Base-by-base conservation (phyloP, 92 coral and sea anemone genomes). In the Zoanthus sociatus region DNA sequence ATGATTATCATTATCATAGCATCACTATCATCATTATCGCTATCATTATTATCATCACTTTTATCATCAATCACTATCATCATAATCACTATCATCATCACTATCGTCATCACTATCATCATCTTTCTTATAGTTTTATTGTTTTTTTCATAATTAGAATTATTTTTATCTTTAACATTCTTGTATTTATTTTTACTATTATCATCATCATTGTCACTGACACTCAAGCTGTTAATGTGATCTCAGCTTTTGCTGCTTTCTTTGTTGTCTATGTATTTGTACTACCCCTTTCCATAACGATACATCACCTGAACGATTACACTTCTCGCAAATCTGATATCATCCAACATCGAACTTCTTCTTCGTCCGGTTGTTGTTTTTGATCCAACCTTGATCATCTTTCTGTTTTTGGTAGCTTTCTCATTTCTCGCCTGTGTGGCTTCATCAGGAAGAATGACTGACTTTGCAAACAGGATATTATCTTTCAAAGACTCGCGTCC, bases 391-490 rank as follows among this genome's bases (percentile, higher is more conserved):
- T 81, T 42, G 37, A 81, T 67, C 7, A 66, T 6, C 11, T 58
- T 21, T 69, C 85, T 81, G 47, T 81, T 81, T 67, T 81, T 16
- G 5, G 58, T 50, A 13, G 85, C 85, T 20, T 81, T 81, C 60
- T 64, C 16, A 56, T 81, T 56, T 13, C 18, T 26, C 11, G 73
- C 42, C 16, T 79, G 55, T 53, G 54, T 79, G 74, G 3, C 64
- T 20, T 7, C 30, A 66, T 66, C 73, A 45, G 85, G 76, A 0
- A 66, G 44, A 30, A 81, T 81, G 6, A 81, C 85, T 2, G 85
- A 81, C 21, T 50, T 81, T 51, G 85, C 85, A 9, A 81, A 81
- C 75, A 64, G 61, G 15, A 81, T 64, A 5, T 30, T 12, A 3
- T 64, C 60, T 32, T 81, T 18, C 14, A 81, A 26, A 13, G 85